Percentiles rank a stretch among this genome's conserved stretches.
Evolutionary conservation across 2,797 vertebrate genomes (phyloP).

Genomic region (Poecilia wingei): DNA sequence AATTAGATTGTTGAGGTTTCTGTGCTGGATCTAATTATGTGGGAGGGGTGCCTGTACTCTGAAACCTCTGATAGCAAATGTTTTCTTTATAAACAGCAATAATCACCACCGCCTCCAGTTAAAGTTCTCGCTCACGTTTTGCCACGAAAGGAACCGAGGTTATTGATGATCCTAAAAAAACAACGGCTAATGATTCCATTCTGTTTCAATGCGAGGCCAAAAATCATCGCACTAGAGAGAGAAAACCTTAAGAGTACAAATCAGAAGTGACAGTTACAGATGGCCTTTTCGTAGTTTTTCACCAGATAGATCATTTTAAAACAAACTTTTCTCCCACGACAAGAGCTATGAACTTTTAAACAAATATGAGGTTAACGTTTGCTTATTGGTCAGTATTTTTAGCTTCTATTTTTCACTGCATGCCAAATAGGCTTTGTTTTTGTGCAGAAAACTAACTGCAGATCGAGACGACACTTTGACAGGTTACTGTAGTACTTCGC

Average conservation of each 20-base stretch:
- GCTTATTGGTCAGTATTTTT: not conserved
- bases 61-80: conserved; percentile 1
- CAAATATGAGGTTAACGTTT: not conserved
- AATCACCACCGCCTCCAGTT: conserved; percentile 11
- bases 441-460: not conserved
- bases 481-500: not conserved
- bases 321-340: too few relatives aligned
- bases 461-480: not conserved
- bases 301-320: not conserved
- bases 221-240: not conserved
- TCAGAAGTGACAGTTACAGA: not conserved
- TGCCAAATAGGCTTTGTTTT: not conserved
- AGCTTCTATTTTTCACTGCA: not conserved
- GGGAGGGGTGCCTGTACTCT: not conserved
- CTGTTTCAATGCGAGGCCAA: not conserved
- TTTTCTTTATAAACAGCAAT: conserved; percentile 9
- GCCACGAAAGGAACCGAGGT: not conserved
- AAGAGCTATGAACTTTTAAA: too few relatives aligned
- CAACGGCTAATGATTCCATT: conserved; percentile 23
- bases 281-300: not conserved
- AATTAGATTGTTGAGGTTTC: conserved; percentile 22
- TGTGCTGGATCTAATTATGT: conserved; percentile 20
- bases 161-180: not conserved
- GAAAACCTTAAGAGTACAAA: not conserved
- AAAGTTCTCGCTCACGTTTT: not conserved